Evolutionary conservation across 2,113 vertebrate genomes (phyloP).

Genomic region (Pluvianellus socialis): DNA sequence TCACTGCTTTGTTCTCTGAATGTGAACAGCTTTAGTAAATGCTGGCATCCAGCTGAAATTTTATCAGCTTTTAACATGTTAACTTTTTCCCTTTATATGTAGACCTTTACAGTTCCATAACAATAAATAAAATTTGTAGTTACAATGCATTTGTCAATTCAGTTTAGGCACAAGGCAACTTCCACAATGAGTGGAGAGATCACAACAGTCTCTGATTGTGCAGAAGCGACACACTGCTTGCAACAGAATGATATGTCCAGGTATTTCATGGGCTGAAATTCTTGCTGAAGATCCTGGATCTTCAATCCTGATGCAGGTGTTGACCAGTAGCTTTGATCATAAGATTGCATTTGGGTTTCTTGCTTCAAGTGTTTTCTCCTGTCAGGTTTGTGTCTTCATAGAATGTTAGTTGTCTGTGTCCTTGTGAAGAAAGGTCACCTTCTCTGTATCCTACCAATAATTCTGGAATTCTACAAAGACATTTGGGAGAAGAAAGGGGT

Average conservation of each 20-base stretch:
- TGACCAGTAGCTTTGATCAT: constrained; percentile 85
- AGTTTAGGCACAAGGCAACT: constrained; percentile 99
- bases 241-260: constrained; percentile 86
- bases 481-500: neutral
- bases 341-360: constrained; percentile 86
- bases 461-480: constrained; percentile 77
- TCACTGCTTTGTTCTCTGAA: constrained; percentile 83
- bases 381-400: constrained; percentile 88
- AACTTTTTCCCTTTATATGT: constrained; percentile 92
- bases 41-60: constrained; percentile 84
- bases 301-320: constrained; percentile 83
- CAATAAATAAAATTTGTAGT: constrained; percentile 99
- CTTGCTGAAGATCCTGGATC: constrained; percentile 67
- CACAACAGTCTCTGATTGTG: constrained; percentile 97
- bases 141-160: constrained; percentile 99
- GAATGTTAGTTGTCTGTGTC: constrained; percentile 89
- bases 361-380: constrained; percentile 88
- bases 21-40: constrained; percentile 81
- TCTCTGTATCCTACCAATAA: constrained; percentile 85
- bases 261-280: constrained; percentile 79
- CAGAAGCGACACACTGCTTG: constrained; percentile 90
- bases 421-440: constrained; percentile 89
- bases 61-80: constrained; percentile 83
- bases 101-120: constrained; percentile 92
- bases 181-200: constrained; percentile 89